These are phyloP conservation scores for Pluvianellus socialis DNA, from an alignment of 2,113 vertebrate genomes.

Conservation along the genomic window DNA sequence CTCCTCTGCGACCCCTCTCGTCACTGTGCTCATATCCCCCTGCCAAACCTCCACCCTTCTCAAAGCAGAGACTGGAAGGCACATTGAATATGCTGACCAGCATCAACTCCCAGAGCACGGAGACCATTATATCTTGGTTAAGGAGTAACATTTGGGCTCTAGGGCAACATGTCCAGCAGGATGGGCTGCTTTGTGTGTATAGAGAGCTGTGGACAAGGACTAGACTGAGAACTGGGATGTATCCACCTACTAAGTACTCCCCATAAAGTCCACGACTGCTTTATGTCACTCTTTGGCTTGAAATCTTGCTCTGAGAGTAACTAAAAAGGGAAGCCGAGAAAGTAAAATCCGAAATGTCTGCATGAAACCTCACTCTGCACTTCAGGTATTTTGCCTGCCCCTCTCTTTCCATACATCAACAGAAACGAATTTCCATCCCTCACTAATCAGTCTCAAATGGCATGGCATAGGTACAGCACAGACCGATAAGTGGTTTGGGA, in stretches of 20 bases:
- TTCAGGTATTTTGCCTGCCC: not conserved
- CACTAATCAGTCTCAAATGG: not conserved
- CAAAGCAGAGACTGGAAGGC: not conserved
- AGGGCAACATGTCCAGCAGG: not conserved
- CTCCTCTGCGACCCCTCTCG: not conserved
- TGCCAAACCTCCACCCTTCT: not conserved
- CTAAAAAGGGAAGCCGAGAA: not conserved
- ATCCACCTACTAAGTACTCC: not conserved
- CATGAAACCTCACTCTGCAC: not conserved
- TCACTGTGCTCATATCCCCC: not conserved
- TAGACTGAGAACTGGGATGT: not conserved
- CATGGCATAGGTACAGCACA: not conserved
- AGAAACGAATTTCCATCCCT: not conserved
- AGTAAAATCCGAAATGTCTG: not conserved
- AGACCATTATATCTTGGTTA: not conserved
- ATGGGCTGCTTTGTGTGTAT: not conserved
- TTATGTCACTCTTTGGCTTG: conserved; percentile 22
- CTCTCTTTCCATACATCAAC: not conserved
- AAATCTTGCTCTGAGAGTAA: not conserved
- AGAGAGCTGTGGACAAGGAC: not conserved
- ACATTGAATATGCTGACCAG: not conserved
- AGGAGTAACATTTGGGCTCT: not conserved
- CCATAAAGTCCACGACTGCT: not conserved
- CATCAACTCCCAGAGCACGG: not conserved
- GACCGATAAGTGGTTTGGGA: not conserved